Percentiles rank a stretch among this genome's conserved stretches.
Evolutionary conservation across 2,888 invertebrate genomes (phyloP).

Genomic region (Zaprionus obscuricornis): DNA sequence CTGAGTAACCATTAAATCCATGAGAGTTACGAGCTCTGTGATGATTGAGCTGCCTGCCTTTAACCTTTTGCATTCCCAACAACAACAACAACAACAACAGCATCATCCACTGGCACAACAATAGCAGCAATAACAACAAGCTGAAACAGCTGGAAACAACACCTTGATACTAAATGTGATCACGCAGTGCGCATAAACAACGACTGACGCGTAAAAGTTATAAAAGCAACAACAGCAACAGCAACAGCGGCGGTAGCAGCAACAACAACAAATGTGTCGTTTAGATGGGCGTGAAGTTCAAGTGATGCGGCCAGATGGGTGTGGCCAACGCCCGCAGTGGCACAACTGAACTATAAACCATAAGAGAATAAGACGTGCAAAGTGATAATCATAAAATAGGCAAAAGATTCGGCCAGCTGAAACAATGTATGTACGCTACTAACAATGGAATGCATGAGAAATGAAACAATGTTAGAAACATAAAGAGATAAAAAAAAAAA

Average conservation of each 20-base stretch:
- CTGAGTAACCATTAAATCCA: constrained; percentile 32
- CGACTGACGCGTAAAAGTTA: constrained; percentile 47
- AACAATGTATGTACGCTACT: too few relatives aligned
- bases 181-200: constrained; percentile 71
- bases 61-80: constrained; percentile 22
- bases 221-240: constrained; percentile 34
- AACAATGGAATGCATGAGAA: too few relatives aligned
- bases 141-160: constrained; percentile 1
- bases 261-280: constrained; percentile 22
- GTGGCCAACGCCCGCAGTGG: constrained; percentile 31
- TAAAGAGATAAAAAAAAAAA: too few relatives aligned
- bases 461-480: too few relatives aligned
- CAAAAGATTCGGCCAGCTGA: constrained; percentile 20
- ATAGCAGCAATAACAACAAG: constrained; percentile 5
- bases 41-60: constrained; percentile 18
- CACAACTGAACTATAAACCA: constrained; percentile 53
- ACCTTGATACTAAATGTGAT: constrained; percentile 65
- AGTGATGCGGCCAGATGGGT: constrained; percentile 2
- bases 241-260: constrained; percentile 2
- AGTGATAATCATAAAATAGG: constrained; percentile 47
- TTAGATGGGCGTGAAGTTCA: constrained; percentile 28
- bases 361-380: constrained; percentile 50
- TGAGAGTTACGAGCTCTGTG: constrained; percentile 31
- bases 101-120: constrained; percentile 4
- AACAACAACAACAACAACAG: constrained; percentile 17